These are phyloP conservation scores for Platyscelio sp. DNA, from an alignment of 2,888 invertebrate genomes.

Conservation along the genomic window DNA sequence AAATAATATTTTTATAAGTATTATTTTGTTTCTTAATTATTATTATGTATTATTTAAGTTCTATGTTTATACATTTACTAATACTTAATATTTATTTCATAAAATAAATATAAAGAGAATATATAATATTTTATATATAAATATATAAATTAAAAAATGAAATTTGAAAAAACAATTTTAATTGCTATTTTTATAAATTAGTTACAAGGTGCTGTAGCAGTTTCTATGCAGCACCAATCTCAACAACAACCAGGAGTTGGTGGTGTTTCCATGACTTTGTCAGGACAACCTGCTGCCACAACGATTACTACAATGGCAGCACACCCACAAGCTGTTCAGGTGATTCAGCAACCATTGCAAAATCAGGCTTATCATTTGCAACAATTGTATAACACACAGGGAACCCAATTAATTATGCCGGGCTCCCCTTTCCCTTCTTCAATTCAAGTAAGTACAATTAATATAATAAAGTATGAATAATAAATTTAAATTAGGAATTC, in stretches of 20 bases:
- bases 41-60: no score
- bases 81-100: no score
- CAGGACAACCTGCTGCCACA: conserved; percentile 86
- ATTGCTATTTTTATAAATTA: conserved; percentile 33
- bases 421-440: conserved; percentile 88
- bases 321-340: conserved; percentile 91
- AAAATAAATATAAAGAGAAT: no score
- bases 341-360: conserved; percentile 93
- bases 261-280: conserved; percentile 84
- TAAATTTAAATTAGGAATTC: no score
- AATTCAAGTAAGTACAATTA: conserved; percentile 90
- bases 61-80: no score
- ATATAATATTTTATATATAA: no score
- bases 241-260: conserved; percentile 86
- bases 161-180: no score
- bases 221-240: conserved; percentile 86
- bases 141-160: no score
- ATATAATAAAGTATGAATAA: no score
- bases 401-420: conserved; percentile 92
- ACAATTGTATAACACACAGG: conserved; percentile 93
- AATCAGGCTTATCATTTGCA: conserved; percentile 91
- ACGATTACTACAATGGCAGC: conserved; percentile 93
- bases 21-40: no score
- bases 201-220: conserved; percentile 84
- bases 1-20: no score